A percentile compares a stretch with the other conserved stretches of the same genome.
Conservation (phyloP, 2,113 vertebrate genomes). For the Petromus typicus region DNA sequence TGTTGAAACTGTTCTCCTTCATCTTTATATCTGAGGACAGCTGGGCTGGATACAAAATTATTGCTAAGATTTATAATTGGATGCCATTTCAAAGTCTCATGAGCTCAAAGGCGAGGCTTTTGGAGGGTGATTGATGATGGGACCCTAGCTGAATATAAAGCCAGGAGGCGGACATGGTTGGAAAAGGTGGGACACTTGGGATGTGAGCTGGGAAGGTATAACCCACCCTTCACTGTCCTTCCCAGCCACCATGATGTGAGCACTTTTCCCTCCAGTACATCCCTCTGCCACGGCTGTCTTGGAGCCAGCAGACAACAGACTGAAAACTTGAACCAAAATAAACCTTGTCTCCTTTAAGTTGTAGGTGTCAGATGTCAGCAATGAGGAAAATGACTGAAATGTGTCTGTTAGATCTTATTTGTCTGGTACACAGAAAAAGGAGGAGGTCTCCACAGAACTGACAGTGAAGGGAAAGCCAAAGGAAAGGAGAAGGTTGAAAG, state of each 20-base stretch:
- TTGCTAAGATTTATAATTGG: not conserved
- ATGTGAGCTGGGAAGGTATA: not conserved
- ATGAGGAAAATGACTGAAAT: not conserved
- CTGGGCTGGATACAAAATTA: not conserved
- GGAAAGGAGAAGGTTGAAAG: not conserved
- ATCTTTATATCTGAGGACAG: not conserved
- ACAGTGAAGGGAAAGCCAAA: not conserved
- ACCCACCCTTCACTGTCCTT: not conserved
- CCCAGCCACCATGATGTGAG: not conserved
- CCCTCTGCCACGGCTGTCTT: not conserved
- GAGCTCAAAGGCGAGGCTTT: not conserved
- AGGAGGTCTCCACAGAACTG: not conserved
- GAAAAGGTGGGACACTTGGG: not conserved
- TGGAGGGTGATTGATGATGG: not conserved
- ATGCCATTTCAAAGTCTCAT: not conserved
- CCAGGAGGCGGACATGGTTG: not conserved
- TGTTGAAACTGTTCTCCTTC: not conserved
- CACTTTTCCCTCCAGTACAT: not conserved
- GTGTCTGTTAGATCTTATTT: not conserved
- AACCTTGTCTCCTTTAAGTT: not conserved
- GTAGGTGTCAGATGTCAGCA: not conserved
- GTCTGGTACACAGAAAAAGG: not conserved
- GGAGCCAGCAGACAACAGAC: not conserved
- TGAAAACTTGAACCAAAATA: not conserved
- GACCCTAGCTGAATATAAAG: not conserved